Evolutionary conservation across 2,113 vertebrate species (phyloP), one percentile per base, ranked within the genome.

Genomic region (Delphinapterus leucas): DNA sequence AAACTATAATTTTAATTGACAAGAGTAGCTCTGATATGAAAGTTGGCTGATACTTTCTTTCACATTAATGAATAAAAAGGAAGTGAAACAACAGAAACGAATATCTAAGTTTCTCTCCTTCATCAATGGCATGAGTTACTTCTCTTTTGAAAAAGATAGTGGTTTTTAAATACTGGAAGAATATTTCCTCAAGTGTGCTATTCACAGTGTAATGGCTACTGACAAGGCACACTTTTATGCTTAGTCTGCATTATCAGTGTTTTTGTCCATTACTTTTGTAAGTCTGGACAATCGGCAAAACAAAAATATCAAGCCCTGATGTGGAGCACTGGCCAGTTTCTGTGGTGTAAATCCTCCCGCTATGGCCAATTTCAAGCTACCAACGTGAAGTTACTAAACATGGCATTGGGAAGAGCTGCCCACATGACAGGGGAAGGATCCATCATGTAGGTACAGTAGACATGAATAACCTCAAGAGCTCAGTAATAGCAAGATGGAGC

Each of bases 11-110:
- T 81, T 81, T 38, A 87, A 71, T 38, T 47, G 49, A 73, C 17
- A 49, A 44, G 55, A 63, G 36, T 53, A 44, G 15, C 83, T 96
- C 28, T 68, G 33, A 87, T 70, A 33, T 31, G 68, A 74, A 53
- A 61, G 70, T 41, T 68, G 61, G 18, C 41, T 33, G 77, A 63
- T 76, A 9, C 18, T 76, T 94, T 81, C 49, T 80, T 58, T 96
- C 58, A 80, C 36, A 44, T 68, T 79, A 94, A 93, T 90, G 65
- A 81, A 4, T 77, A 83, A 88, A 55, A 96, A 90, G 67, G 73
- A 88, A 44, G 33, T 61, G 71, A 67, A 82, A 71, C 26, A 70
- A 41, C 26, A 74, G 38, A 86, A 55, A 83, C 53, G 73, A 89
- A 58, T 79, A 68, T 91, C n/a, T 94, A 63, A 67, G 58, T 71